Base-by-base conservation (phyloP, 2,797 vertebrate genomes). In the Coilia nasus region DNA sequence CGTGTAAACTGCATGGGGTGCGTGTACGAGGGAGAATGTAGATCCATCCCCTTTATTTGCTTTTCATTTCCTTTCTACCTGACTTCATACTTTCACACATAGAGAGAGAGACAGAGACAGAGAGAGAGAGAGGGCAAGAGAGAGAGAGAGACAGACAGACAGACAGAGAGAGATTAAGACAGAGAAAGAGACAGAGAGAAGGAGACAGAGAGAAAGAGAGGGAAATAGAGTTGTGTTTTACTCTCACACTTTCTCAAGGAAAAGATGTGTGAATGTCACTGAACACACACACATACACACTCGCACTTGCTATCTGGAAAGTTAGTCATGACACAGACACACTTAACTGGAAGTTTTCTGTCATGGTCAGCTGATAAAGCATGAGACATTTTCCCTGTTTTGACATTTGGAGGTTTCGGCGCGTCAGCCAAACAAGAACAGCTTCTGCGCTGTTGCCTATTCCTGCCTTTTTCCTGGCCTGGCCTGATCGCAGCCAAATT, bases 321-420 rank as follows among this genome's bases (percentile, higher is more conserved):
- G 14, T 41, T 35, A 19, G 28, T 75, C 67, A 75, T 75, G 28
- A 75, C 67, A 75, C 67, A 75, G 28, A 75, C 10, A 67, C 28
- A 35, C 67, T 75, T 75, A 31, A 41, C 28, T 35, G 67, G 67
- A 75, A 75, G 67, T 17, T 35, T 75, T 35, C 67, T 35, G 67
- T 75, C 67, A 75, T 41, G 67, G 28, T 75, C 3, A 17, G 28
- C 67, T 75, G 28, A 75, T 75, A 41, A 75, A 75, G 14, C 4
- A 35, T 75, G 67, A 75, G 7, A 67, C 62, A 67, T 67, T 67
- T 67, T 1, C 25, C 62, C 62, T 67, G 23, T 28, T 28, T 31
- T 67, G 62, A 67, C 62, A 67, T 67, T 67, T 67, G 28, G 31
- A 41, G 28, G 67, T 75, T 35, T 35, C 31, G 28, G 31, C 19